These are phyloP conservation scores for Oopsacas minuta DNA, from an alignment of 37 sponge, comb jelly and placozoan species.

Conservation along the genomic window DNA sequence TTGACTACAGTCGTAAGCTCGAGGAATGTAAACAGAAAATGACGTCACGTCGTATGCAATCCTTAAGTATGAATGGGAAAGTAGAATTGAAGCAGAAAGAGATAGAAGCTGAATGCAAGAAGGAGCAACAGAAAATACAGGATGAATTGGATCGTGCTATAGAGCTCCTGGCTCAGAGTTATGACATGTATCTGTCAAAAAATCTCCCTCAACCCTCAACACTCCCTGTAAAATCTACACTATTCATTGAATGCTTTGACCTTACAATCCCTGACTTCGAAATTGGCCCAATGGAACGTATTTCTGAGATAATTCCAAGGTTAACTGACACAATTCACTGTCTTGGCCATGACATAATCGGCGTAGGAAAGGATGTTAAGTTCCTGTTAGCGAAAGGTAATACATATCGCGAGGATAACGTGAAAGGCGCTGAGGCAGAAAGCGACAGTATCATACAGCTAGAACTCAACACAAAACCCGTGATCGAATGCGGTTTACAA, in stretches of 20 bases:
- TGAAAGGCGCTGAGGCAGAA: background rate
- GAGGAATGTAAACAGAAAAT: slow-evolving; percentile 10
- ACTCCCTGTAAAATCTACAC: background rate
- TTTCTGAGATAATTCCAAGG: slow-evolving; percentile 5
- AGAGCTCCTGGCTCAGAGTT: background rate
- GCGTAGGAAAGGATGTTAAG: background rate
- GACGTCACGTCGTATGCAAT: background rate
- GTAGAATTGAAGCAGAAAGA: background rate
- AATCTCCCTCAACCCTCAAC: slow-evolving; percentile 13
- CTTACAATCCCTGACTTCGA: background rate
- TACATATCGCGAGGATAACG: background rate
- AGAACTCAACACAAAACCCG: slow-evolving; percentile 9
- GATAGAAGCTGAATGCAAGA: background rate
- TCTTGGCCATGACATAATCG: background rate
- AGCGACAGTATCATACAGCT: background rate
- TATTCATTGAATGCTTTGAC: background rate
- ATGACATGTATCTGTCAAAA: background rate
- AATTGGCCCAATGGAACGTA: slow-evolving; percentile 15
- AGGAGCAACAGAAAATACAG: background rate
- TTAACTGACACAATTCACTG: background rate
- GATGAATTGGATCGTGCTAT: background rate
- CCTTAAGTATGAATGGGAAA: background rate
- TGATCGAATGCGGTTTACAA: background rate
- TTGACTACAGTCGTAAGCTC: slow-evolving; percentile 12
- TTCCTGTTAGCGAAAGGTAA: background rate